These are phyloP conservation scores for Callaeas wilsoni DNA, from an alignment of 2,113 vertebrate species.

Conservation along the genomic window DNA sequence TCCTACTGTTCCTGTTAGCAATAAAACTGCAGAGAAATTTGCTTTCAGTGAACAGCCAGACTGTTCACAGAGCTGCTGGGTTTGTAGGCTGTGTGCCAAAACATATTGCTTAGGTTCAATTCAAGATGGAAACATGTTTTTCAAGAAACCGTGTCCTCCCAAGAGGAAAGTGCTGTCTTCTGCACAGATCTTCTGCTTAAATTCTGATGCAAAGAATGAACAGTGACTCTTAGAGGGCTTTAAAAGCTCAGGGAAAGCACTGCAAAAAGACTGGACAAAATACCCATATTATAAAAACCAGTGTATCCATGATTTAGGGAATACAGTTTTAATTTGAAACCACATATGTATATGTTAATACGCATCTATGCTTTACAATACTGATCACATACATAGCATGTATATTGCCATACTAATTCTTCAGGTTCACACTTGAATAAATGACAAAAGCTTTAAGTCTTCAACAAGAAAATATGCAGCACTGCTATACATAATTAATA, in stretches of 20 bases:
- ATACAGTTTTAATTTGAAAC: neutral
- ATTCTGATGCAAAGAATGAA: neutral
- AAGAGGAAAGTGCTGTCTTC: neutral
- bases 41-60: neutral
- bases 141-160: neutral
- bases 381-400: fast-evolving
- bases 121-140: neutral
- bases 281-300: neutral
- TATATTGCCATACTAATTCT: neutral
- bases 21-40: neutral
- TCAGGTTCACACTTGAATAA: neutral
- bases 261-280: neutral
- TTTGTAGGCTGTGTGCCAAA: neutral
- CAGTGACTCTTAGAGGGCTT: neutral
- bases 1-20: neutral
- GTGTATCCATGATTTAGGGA: neutral
- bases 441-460: neutral
- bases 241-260: neutral
- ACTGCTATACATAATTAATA: neutral
- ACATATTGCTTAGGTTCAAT: neutral
- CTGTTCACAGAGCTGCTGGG: neutral
- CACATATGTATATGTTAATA: neutral
- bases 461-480: neutral
- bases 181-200: neutral
- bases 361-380: neutral